Conservation (phyloP, 2,888 invertebrate species). For the Apamea sordens region DNA sequence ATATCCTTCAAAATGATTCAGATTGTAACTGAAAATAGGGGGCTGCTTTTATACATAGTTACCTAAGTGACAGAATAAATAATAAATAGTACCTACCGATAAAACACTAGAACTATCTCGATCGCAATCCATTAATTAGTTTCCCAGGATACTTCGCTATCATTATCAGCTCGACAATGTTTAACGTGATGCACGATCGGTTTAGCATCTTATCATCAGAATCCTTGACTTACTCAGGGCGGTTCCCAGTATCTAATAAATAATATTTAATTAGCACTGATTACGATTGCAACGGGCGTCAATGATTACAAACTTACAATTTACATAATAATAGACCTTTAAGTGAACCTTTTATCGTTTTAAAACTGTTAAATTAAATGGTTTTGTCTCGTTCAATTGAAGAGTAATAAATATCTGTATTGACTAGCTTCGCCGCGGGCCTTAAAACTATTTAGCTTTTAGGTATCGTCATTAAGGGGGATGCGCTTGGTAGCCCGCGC, state of each 20-base stretch:
- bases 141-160: conserved; percentile 57
- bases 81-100: no score
- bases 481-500: neutral
- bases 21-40: neutral
- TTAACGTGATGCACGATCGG: conserved; percentile 82
- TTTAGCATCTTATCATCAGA: conserved; percentile 76
- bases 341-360: conserved; percentile 47
- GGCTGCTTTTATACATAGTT: neutral
- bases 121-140: conserved; percentile 59
- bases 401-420: conserved; percentile 16
- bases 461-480: neutral
- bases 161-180: conserved; percentile 54
- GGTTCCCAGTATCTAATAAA: conserved; percentile 75
- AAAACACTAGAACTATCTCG: conserved; percentile 46
- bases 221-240: conserved; percentile 85
- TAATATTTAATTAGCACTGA: conserved; percentile 75
- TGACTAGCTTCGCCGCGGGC: neutral
- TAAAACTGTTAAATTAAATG: conserved; percentile 35
- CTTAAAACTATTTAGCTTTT: neutral
- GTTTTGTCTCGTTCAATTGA: conserved; percentile 14
- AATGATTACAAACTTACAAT: conserved; percentile 71
- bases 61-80: conserved; percentile 14
- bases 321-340: conserved; percentile 67
- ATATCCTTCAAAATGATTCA: neutral
- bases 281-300: conserved; percentile 71